A percentile compares a stretch with the other conserved stretches of the same genome.
Conservation (phyloP, 2,888 invertebrate genomes). For the Athripsodes cinereus region DNA sequence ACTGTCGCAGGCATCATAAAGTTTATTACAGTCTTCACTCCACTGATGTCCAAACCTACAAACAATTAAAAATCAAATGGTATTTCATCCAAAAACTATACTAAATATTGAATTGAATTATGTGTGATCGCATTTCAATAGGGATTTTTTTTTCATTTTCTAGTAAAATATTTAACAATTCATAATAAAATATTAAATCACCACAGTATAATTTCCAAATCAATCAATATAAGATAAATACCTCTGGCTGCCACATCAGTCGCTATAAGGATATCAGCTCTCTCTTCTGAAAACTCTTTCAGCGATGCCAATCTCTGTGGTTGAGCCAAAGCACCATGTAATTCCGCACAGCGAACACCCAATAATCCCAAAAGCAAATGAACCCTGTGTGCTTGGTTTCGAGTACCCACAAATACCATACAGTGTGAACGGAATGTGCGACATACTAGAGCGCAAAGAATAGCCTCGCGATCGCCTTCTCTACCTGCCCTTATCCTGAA, state of each 20-base stretch:
- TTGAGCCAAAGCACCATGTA: conserved; percentile 96
- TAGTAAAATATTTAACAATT: no score
- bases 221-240: no score
- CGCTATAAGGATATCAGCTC: conserved; percentile 81
- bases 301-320: conserved; percentile 88
- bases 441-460: conserved; percentile 74
- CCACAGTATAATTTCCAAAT: no score
- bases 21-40: conserved; percentile 95
- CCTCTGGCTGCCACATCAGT: conserved; percentile 87
- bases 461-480: conserved; percentile 88
- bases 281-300: conserved; percentile 79
- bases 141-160: no score
- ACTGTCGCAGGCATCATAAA: conserved; percentile 91
- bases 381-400: conserved; percentile 89
- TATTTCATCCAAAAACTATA: no score
- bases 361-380: conserved; percentile 88
- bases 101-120: no score
- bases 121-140: no score
- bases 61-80: no score
- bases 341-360: conserved; percentile 70
- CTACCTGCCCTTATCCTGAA: conserved; percentile 78
- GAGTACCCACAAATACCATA: conserved; percentile 96
- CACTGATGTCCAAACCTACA: conserved; percentile 88
- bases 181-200: no score
- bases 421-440: conserved; percentile 87